A percentile compares a stretch with the other conserved stretches of the same genome.
Evolutionary conservation across 2,797 vertebrate genomes (phyloP).

Genomic region (Enteromius trimaculatus): DNA sequence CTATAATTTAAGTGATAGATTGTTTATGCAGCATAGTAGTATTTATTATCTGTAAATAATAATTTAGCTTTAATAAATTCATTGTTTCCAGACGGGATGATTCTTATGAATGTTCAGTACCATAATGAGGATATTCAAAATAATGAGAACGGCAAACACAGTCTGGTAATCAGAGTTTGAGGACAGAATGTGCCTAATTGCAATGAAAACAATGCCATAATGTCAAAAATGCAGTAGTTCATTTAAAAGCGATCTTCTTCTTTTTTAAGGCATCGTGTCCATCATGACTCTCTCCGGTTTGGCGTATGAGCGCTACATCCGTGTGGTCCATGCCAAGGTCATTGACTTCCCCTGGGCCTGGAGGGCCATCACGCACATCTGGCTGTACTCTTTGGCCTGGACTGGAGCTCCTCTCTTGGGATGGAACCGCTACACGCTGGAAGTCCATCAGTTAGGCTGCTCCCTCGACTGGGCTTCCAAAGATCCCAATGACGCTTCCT

Average conservation of each 20-base stretch:
- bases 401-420: conserved; percentile 90
- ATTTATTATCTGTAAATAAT: too few relatives aligned
- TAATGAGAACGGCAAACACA: background rate
- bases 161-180: background rate
- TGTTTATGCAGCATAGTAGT: too few relatives aligned
- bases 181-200: background rate
- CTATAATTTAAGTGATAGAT: too few relatives aligned
- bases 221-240: too few relatives aligned
- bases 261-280: conserved; percentile 86
- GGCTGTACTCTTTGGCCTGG: conserved; percentile 93
- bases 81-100: background rate
- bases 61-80: too few relatives aligned
- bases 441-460: conserved; percentile 88
- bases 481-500: conserved; percentile 87
- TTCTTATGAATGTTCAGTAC: background rate
- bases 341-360: conserved; percentile 91
- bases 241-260: conserved; percentile 13
- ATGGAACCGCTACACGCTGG: conserved; percentile 93
- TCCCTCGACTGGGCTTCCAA: conserved; percentile 90
- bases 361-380: conserved; percentile 89
- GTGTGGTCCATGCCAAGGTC: conserved; percentile 89
- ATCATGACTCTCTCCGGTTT: conserved; percentile 89
- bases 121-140: background rate
- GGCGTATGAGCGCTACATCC: conserved; percentile 91
- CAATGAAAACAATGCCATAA: too few relatives aligned